Evolutionary conservation across 1,140 invertebrate genomes (phyloP).

Genomic region (Scaptomyza graminum): DNA sequence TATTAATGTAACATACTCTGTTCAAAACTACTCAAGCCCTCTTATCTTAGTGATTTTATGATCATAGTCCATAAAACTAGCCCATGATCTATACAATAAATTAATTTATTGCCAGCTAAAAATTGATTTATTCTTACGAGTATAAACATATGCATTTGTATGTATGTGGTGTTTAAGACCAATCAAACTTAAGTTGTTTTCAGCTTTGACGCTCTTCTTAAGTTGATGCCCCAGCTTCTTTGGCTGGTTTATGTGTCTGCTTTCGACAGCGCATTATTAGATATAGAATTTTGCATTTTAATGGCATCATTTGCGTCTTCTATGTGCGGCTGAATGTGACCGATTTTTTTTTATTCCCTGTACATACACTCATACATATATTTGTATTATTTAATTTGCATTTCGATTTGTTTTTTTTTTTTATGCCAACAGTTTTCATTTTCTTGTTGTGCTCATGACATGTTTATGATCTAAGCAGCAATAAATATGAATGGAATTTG

Average conservation of each 20-base stretch:
- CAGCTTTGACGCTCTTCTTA: conserved; percentile 3
- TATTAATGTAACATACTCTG: too few relatives aligned
- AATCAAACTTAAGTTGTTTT: conserved; percentile 10
- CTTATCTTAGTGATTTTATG: too few relatives aligned
- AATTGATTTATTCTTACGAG: neutral
- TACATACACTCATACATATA: neutral
- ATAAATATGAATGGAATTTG: conserved; percentile 40
- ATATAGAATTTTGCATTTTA: conserved; percentile 68
- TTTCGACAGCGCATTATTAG: conserved; percentile 25
- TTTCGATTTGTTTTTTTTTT: conserved; percentile 59
- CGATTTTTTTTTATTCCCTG: conserved; percentile 50
- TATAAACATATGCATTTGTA: too few relatives aligned
- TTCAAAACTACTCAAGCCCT: too few relatives aligned
- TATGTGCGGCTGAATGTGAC: conserved; percentile 17
- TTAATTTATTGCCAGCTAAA: conserved; percentile 16
- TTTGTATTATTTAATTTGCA: conserved; percentile 64
- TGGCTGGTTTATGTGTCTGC: neutral
- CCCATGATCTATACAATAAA: conserved; percentile 3
- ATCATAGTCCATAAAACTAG: conserved; percentile 27
- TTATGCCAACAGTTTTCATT: conserved; percentile 7
- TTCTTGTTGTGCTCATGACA: conserved; percentile 22
- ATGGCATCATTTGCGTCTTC: conserved; percentile 65
- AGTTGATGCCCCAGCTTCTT: neutral
- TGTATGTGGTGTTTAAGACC: too few relatives aligned
- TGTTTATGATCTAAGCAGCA: conserved; percentile 36